Percentiles rank a stretch among this genome's conserved stretches.
These are phyloP conservation scores for Oopsacas minuta DNA, from an alignment of 37 sponge, comb jelly and placozoan genomes.

Conservation along the genomic window DNA sequence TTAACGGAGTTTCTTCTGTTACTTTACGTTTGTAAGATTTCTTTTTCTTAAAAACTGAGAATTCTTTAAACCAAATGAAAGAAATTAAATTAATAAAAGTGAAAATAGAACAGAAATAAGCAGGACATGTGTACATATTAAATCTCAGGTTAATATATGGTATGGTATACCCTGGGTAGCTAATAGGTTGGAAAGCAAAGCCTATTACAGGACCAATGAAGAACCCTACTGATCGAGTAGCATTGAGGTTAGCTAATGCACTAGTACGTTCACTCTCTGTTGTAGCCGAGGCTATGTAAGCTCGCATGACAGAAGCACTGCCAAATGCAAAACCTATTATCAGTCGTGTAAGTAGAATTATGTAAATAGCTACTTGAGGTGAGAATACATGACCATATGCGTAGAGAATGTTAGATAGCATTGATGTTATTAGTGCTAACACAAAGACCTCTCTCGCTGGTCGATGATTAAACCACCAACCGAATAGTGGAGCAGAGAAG, in stretches of 20 bases:
- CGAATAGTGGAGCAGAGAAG: background rate
- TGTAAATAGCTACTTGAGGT: background rate
- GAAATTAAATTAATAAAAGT: background rate
- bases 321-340: background rate
- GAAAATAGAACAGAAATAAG: background rate
- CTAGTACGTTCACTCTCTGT: background rate
- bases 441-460: background rate
- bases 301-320: background rate
- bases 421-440: background rate
- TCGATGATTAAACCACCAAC: background rate
- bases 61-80: conserved; percentile 7
- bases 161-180: background rate
- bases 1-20: background rate
- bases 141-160: background rate
- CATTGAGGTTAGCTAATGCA: background rate
- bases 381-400: background rate
- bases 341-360: background rate
- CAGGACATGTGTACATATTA: background rate
- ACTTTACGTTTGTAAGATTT: background rate
- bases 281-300: background rate
- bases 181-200: background rate
- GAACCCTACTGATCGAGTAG: background rate
- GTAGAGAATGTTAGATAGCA: background rate
- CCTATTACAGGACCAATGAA: background rate
- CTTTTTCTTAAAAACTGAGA: background rate